phyloP scores from a whole-genome alignment of 2,888 invertebrate species.

The Meghimatium bilineatum region DNA sequence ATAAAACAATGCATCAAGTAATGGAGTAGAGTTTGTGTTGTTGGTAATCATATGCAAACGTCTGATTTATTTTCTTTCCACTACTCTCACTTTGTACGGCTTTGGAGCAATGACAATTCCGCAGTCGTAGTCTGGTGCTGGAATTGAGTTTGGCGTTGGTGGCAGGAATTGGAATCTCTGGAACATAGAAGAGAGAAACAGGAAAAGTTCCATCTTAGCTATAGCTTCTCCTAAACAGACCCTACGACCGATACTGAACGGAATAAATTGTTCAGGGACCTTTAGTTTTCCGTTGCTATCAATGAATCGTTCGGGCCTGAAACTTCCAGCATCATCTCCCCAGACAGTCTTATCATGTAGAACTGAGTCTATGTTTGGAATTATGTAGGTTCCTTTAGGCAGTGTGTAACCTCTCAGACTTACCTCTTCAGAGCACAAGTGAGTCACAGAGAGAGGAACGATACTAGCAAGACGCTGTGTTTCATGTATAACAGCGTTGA shows the following conservation, averaged over 20 bases:
- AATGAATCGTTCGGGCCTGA: slow-evolving; percentile 56
- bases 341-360: slow-evolving; percentile 52
- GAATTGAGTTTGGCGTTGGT: background rate
- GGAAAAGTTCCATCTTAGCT: slow-evolving; percentile 18
- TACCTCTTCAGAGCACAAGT: slow-evolving; percentile 56
- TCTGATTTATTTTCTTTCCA: background rate
- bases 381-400: slow-evolving; percentile 57
- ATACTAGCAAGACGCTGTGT: slow-evolving; percentile 59
- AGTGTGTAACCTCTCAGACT: slow-evolving; percentile 61
- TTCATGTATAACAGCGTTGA: slow-evolving; percentile 68
- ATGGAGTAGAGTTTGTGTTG: no score
- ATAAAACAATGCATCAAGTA: no score
- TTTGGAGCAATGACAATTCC: background rate
- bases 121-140: background rate
- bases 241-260: slow-evolving; percentile 4
- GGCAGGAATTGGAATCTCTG: background rate
- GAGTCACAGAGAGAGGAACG: slow-evolving; percentile 55
- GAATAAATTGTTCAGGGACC: slow-evolving; percentile 22
- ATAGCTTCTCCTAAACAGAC: slow-evolving; percentile 20
- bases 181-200: slow-evolving; percentile 26
- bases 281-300: slow-evolving; percentile 38
- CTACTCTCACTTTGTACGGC: background rate
- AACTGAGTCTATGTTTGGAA: slow-evolving; percentile 56
- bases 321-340: slow-evolving; percentile 22
- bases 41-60: no score